phyloP scores from a whole-genome alignment of 1,140 invertebrate species.

The Lepidurus arcticus region DNA sequence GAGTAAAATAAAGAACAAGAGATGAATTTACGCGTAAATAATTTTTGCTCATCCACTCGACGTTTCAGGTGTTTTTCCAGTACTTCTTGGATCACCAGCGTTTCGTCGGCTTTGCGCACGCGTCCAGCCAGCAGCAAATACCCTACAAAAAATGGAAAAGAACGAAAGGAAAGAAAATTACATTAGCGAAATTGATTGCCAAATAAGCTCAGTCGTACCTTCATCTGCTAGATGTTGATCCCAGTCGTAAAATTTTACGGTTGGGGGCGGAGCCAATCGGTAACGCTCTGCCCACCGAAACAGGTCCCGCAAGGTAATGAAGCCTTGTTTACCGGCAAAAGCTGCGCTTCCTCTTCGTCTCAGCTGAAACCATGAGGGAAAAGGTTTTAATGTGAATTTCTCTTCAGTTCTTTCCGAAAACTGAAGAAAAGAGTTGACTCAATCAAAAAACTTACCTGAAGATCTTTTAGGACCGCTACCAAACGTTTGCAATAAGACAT shows the following conservation, averaged over 20 bases:
- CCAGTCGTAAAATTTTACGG: slow-evolving; percentile 77
- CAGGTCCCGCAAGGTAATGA: slow-evolving; percentile 89
- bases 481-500: slow-evolving; percentile 83
- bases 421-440: not conserved
- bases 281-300: slow-evolving; percentile 98
- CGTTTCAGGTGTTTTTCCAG: slow-evolving; percentile 80
- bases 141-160: slow-evolving; percentile 44
- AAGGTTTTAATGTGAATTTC: slow-evolving; percentile 23
- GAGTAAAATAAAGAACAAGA: slow-evolving; percentile 39
- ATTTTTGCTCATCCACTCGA: slow-evolving; percentile 60
- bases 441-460: slow-evolving; percentile 43
- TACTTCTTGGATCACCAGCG: slow-evolving; percentile 43
- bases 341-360: slow-evolving; percentile 76
- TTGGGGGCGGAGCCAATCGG: slow-evolving; percentile 58
- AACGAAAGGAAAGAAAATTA: slow-evolving; percentile 27
- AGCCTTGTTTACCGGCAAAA: slow-evolving; percentile 90
- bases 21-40: slow-evolving; percentile 59
- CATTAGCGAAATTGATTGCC: slow-evolving; percentile 22
- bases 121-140: slow-evolving; percentile 90
- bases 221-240: slow-evolving; percentile 95
- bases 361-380: slow-evolving; percentile 45
- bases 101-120: slow-evolving; percentile 77
- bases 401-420: not conserved
- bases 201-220: slow-evolving; percentile 47
- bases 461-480: slow-evolving; percentile 83